Conservation (phyloP, 2,888 invertebrate genomes). For the Brachylomia viminalis region DNA sequence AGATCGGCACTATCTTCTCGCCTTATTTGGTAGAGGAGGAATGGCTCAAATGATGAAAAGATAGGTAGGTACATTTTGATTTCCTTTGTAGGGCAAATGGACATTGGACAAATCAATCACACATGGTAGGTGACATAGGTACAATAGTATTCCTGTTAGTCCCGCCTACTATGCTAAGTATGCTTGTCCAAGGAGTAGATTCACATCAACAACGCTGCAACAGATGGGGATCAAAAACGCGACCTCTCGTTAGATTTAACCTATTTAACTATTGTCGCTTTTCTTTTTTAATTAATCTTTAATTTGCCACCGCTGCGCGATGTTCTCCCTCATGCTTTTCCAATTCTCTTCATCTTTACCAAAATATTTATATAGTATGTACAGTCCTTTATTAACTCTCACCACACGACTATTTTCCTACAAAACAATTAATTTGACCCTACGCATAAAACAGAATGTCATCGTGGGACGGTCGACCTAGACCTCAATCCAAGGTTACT, state of each 20-base stretch:
- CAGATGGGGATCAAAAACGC: background rate
- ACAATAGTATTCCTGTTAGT: background rate
- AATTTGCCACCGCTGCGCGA: background rate
- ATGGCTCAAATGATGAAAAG: background rate
- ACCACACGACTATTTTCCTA: background rate
- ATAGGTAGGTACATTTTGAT: background rate
- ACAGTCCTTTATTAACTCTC: background rate
- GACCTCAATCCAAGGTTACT: conserved; percentile 57
- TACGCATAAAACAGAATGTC: conserved; percentile 25
- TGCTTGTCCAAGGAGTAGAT: background rate
- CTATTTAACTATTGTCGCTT: background rate
- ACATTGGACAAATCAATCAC: background rate
- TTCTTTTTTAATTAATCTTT: background rate
- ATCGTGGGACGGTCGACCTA: conserved; percentile 36
- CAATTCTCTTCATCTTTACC: background rate
- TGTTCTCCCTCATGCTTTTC: background rate
- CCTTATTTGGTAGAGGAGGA: background rate
- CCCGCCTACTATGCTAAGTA: background rate
- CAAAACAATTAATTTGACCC: conserved; percentile 22
- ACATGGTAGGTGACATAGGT: background rate
- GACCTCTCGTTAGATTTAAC: background rate
- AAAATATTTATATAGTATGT: background rate
- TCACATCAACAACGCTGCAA: background rate
- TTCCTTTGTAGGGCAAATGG: background rate
- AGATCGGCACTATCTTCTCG: conserved; percentile 1